A percentile compares a stretch with the other conserved stretches of the same genome.
Evolutionary conservation across 2,797 vertebrate species (phyloP).

Genomic region (Mormyrus hasselquistii): DNA sequence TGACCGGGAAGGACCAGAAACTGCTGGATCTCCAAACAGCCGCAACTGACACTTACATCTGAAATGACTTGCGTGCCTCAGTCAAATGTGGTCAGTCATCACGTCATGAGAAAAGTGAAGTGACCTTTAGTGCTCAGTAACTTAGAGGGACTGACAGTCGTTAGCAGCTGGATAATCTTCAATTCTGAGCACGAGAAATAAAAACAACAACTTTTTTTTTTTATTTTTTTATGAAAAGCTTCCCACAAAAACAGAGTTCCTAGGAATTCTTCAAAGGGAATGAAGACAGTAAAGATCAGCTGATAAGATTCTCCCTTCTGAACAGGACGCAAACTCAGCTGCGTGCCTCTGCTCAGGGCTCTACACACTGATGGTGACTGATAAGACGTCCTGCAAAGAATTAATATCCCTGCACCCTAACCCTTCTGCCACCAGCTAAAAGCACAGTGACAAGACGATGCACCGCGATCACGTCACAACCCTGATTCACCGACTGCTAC

Average conservation of each 20-base stretch:
- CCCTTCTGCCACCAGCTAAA: neutral
- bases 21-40: neutral
- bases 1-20: neutral
- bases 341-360: constrained; percentile 20
- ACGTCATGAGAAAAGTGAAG: neutral
- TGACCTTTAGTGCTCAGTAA: neutral
- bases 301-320: constrained; percentile 43
- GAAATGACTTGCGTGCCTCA: neutral
- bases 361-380: constrained; percentile 6
- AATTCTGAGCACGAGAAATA: constrained; percentile 5
- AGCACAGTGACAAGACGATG: neutral
- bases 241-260: constrained; percentile 13
- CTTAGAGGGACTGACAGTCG: neutral
- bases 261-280: constrained; percentile 35
- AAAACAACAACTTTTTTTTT: neutral
- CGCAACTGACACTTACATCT: neutral
- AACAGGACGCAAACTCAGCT: constrained; percentile 37
- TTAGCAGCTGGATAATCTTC: neutral
- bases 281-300: constrained; percentile 31
- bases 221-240: neutral
- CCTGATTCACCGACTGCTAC: neutral
- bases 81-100: neutral
- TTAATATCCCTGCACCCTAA: neutral
- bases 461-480: neutral
- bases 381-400: constrained; percentile 7